These are phyloP conservation scores for Cottus gobio DNA, from an alignment of 2,113 vertebrate genomes.

Conservation along the genomic window DNA sequence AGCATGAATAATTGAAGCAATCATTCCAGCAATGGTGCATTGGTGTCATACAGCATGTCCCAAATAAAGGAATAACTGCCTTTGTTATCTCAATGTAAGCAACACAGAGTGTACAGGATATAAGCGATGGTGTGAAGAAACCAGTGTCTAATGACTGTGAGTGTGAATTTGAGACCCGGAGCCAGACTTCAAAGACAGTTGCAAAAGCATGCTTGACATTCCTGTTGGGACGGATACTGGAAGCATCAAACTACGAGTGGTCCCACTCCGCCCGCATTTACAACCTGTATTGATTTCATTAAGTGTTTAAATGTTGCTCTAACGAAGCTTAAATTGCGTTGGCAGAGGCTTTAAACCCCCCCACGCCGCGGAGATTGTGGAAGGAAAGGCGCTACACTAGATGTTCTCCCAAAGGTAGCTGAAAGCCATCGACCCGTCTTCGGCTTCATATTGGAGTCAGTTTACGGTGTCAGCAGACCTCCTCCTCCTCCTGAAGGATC, in stretches of 20 bases:
- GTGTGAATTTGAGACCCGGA: not conserved
- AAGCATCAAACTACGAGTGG: not conserved
- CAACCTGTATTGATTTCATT: not conserved
- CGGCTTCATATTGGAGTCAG: not conserved
- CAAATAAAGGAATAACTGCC: not conserved
- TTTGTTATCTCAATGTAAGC: not conserved
- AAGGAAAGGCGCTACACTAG: not conserved
- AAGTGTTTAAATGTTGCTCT: slow-evolving; percentile 12
- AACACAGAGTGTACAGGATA: not conserved
- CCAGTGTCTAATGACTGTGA: slow-evolving; percentile 1
- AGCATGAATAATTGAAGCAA: not conserved
- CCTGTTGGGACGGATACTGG: not conserved
- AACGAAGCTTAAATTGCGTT: not conserved
- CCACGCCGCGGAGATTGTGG: not conserved
- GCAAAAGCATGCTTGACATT: not conserved
- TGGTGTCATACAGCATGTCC: not conserved
- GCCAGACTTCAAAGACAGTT: not conserved
- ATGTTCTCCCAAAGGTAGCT: not conserved
- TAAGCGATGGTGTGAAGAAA: not conserved
- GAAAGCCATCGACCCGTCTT: not conserved
- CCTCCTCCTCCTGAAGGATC: not conserved
- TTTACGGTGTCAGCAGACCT: not conserved
- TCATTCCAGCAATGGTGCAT: not conserved
- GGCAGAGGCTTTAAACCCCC: no score
- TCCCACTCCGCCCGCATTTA: not conserved